Evolutionary conservation across 2,888 invertebrate species (phyloP), one percentile per base, ranked within the genome.

Genomic region (Philereme transversata): DNA sequence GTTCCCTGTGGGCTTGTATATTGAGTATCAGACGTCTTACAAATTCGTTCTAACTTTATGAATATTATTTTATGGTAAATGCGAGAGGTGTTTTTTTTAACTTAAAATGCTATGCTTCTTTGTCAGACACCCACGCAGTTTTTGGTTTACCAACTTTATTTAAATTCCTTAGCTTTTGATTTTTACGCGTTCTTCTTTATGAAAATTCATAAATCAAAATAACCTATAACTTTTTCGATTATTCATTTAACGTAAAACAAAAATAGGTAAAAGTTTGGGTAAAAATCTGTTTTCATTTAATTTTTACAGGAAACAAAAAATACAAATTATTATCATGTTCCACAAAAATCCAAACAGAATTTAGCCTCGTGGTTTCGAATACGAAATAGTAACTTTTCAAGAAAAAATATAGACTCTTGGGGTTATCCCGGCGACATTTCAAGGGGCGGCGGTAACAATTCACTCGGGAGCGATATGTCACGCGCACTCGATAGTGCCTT

Each of bases 371-470:
- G 53, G 62, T 57, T 57, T 72, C 74, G 72, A 67, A 70, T 73
- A 65, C 70, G 72, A 65, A 70, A 69, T 70, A 74, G 54, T 78
- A 74, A 76, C 73, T 78, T 78, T 75, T 69, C 74, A 72, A 72
- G 74, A 68, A 82, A 83, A 88, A 84, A 84, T 86, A 86, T 87
- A 76, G 81, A 78, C 87, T 80, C 86, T 58, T 71, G 85, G 86
- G 88, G 80, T 81, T 83, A 79, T 72, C 81, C 82, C 78, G 78
- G 72, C 82, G 86, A 87, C 88, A 86, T 83, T 84, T 87, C 86
- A 86, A 84, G 79, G 80, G 78, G 79, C 77, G 75, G 76, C 76
- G 82, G 79, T 76, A 74, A 68, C 70, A 77, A 82, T 81, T 75
- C 88, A 75, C 87, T 65, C 62, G 82, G 81, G 88, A 69, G 71